A percentile compares a stretch with the other conserved stretches of the same genome.
Evolutionary conservation across 2,797 vertebrate species (phyloP).

Genomic region (Balearica regulorum): DNA sequence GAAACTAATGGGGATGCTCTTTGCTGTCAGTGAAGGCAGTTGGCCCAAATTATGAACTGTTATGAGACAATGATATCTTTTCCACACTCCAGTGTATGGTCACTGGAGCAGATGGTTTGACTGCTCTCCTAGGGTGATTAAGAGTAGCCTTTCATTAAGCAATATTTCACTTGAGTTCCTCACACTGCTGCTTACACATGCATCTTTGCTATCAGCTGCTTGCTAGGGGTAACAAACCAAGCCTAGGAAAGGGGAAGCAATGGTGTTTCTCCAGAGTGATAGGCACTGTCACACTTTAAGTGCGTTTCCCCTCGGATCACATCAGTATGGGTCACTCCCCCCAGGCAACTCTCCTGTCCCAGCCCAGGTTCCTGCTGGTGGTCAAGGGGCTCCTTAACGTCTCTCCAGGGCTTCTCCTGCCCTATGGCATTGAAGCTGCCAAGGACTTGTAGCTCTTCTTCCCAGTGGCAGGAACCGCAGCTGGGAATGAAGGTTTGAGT

Average conservation of each 20-base stretch:
- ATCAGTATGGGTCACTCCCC: background rate
- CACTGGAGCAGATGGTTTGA: background rate
- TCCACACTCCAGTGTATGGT: background rate
- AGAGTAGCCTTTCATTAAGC: background rate
- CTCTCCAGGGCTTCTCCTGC: background rate
- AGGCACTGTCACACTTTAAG: background rate
- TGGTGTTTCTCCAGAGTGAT: background rate
- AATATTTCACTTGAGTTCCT: background rate
- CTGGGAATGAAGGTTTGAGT: background rate
- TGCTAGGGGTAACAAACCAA: background rate
- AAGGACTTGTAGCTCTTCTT: background rate
- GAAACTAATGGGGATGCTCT: background rate
- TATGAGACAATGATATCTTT: background rate
- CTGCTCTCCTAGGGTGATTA: background rate
- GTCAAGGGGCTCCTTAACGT: background rate
- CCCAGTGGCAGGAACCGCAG: background rate
- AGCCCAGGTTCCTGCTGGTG: background rate
- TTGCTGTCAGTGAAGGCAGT: background rate
- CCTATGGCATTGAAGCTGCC: background rate
- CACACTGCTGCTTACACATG: background rate
- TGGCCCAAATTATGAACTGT: background rate
- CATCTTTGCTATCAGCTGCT: background rate
- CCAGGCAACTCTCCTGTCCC: background rate
- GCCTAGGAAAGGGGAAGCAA: background rate
- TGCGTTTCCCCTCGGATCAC: background rate